Conservation (phyloP, 2,797 vertebrate species). For the Arctocebus calabarensis region DNA sequence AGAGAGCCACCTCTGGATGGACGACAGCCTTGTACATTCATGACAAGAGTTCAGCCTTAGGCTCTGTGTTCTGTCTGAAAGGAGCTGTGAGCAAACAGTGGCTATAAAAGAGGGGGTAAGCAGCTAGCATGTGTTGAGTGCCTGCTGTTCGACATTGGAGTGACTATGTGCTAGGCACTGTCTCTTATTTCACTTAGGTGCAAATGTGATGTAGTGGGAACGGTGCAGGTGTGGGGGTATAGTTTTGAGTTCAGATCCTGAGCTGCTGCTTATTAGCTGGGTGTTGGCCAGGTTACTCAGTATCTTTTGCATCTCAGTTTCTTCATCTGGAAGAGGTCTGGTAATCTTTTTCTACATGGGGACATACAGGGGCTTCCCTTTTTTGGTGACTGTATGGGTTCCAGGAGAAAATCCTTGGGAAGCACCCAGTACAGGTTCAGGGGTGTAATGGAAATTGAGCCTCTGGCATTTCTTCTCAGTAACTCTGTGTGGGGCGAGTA, state of each 20-base stretch:
- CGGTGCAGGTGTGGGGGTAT: rapidly evolving
- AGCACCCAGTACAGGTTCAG: neutral
- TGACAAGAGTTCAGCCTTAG: neutral
- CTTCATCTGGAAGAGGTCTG: neutral
- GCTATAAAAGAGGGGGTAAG: neutral
- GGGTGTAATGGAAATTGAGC: neutral
- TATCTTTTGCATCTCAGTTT: neutral
- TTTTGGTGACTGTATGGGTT: neutral
- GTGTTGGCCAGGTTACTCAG: neutral
- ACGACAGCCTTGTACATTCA: neutral
- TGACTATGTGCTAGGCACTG: neutral
- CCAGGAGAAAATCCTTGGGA: too few relatives aligned
- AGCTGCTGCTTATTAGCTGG: too few relatives aligned
- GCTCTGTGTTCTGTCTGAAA: neutral
- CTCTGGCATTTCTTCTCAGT: neutral
- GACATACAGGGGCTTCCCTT: neutral
- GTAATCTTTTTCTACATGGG: neutral
- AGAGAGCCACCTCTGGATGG: neutral
- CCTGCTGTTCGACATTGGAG: neutral
- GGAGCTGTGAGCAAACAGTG: neutral
- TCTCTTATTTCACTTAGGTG: neutral
- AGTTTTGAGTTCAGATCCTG: neutral
- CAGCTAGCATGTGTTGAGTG: too few relatives aligned
- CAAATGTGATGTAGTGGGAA: rapidly evolving
- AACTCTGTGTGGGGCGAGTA: neutral